A percentile compares a stretch with the other conserved stretches of the same genome.
phyloP scores from a whole-genome alignment of 2,797 vertebrate species.

The Poliocrania exsul region DNA sequence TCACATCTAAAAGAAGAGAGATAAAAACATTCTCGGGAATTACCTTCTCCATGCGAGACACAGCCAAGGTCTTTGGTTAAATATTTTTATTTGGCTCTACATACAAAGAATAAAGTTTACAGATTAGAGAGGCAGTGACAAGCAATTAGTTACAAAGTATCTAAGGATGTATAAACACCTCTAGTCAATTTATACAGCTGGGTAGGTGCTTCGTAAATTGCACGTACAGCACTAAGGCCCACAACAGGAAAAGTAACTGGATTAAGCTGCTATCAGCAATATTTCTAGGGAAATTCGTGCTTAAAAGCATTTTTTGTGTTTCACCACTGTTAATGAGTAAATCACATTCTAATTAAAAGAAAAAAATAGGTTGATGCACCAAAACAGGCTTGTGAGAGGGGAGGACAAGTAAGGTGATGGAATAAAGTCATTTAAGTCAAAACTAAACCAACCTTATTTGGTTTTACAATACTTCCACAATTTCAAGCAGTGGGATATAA shows the following conservation, averaged over 20 bases:
- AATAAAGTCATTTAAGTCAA: not conserved
- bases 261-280: not conserved
- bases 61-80: not conserved
- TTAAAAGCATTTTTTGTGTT: not conserved
- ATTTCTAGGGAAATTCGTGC: not conserved
- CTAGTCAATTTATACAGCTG: not conserved
- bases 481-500: not conserved
- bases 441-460: not conserved
- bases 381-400: not conserved
- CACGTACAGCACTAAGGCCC: not conserved
- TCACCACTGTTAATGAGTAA: not conserved
- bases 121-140: not conserved
- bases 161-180: not conserved
- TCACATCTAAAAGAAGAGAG: not conserved
- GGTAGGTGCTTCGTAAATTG: fast-evolving
- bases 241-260: not conserved
- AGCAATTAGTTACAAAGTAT: not conserved
- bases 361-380: not conserved
- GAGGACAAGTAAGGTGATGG: not conserved
- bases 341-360: not conserved
- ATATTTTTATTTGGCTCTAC: constrained; percentile 2
- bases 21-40: not conserved
- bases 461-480: not conserved
- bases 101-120: not conserved
- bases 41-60: not conserved